A percentile compares a stretch with the other conserved stretches of the same genome.
Conservation (phyloP, 2,797 vertebrate genomes). For the Cacajao melanocephalus region DNA sequence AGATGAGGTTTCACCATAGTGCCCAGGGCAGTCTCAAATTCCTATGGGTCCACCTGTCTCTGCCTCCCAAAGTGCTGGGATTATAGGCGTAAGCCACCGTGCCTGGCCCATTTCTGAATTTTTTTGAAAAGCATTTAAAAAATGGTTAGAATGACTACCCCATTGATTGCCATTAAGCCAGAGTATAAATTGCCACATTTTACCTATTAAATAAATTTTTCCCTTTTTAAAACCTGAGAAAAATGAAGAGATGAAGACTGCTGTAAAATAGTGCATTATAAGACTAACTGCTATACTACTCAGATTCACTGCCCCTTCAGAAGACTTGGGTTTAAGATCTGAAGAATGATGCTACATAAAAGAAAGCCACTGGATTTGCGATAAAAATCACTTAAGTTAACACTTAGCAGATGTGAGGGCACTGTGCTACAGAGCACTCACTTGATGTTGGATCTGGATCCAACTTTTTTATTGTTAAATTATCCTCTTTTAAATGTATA, state of each 20-base stretch:
- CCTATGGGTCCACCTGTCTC: background rate
- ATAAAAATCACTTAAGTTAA: background rate
- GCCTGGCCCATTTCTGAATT: background rate
- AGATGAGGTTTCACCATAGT: background rate
- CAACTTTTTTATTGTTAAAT: background rate
- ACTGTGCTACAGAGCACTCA: background rate
- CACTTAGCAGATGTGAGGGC: background rate
- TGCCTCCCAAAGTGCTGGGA: background rate
- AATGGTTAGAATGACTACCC: background rate
- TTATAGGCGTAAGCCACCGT: background rate
- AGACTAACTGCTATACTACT: background rate
- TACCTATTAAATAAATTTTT: background rate
- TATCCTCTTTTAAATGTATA: background rate
- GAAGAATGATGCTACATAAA: background rate
- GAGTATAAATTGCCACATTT: background rate
- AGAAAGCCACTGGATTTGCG: background rate
- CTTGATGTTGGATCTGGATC: background rate
- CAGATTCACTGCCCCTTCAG: background rate
- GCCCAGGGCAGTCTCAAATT: background rate
- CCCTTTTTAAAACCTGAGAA: background rate
- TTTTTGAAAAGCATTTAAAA: conserved; percentile 22
- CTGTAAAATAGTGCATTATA: background rate
- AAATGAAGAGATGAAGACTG: background rate
- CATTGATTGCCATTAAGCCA: background rate
- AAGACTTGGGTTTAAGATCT: background rate